Conservation (phyloP, 2,888 invertebrate genomes). For the Formica aserva region DNA sequence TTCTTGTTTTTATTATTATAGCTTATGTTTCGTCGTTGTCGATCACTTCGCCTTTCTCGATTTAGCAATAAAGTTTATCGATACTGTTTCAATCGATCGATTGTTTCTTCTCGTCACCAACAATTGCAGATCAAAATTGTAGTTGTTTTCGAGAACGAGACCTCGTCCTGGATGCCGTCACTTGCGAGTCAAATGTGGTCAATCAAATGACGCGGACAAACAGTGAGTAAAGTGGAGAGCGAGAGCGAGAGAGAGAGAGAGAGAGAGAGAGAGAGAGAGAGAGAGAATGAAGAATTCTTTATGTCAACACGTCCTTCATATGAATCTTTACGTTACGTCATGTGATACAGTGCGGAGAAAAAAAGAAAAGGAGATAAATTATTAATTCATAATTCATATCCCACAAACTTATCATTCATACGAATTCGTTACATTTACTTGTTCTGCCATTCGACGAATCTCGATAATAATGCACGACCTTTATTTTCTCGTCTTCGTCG, state of each 20-base stretch:
- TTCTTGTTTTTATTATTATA: background rate
- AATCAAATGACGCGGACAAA: constrained; percentile 18
- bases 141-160: constrained; percentile 19
- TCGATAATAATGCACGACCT: constrained; percentile 58
- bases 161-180: constrained; percentile 50
- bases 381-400: background rate
- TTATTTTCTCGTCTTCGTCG: constrained; percentile 63
- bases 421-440: constrained; percentile 1
- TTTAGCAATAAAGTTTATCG: background rate
- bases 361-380: background rate
- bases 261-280: background rate
- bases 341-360: background rate
- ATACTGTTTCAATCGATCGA: background rate
- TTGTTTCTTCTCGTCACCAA: constrained; percentile 2
- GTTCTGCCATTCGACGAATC: constrained; percentile 21
- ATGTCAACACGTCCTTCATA: background rate
- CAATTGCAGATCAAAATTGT: constrained; percentile 24
- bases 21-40: background rate
- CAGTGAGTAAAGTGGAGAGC: background rate
- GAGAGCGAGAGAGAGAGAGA: background rate
- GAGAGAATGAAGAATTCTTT: background rate
- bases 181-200: constrained; percentile 30
- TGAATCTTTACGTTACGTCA: background rate
- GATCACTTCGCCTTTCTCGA: background rate
- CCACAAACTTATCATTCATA: background rate